Evolutionary conservation across 2,113 vertebrate species (phyloP), one percentile per base, ranked within the genome.

Genomic region (Mungos mungo): DNA sequence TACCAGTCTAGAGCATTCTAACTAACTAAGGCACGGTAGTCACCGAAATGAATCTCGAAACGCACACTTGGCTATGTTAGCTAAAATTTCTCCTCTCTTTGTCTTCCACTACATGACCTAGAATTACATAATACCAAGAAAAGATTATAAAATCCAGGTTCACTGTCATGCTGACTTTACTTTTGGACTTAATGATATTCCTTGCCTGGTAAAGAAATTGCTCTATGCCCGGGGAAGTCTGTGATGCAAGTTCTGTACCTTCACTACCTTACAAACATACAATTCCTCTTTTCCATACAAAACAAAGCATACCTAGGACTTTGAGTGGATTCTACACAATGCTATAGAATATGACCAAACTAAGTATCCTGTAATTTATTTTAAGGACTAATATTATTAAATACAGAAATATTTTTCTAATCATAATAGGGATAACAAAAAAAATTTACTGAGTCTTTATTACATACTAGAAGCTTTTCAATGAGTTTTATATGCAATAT

Each of bases 1-100:
- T 87, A 93, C 98, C 96, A 72, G 92, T 96, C 97, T 54, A 41
- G 97, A 79, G 96, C 1, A 0, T 93, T 98, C 98, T 97, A 94
- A 98, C 97, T 98, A 98, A 98, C 97, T 95, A 97, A 98, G 98
- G 97, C 96, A 96, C 97, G 95, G 82, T 33, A 93, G 97, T 52
- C 97, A 96, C 93, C 95, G 98, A 98, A 98, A 97, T 96, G 97
- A 98, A 96, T 85, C 97, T 95, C 72, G 45, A 93, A 95, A 95
- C 27, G 38, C 93, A 97, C 95, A 97, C 95, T 98, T 96, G 96
- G 98, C 98, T 98, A 94, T 92, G 97, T 98, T 93, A 97, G 98
- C 97, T 94, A 85, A 97, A 97, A 97, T 1, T 57, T 92, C 94
- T 95, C 71, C 96, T 52, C 71, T n/a, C 74, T 68, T 91, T 87